Evolutionary conservation across 2,888 invertebrate genomes (phyloP).

Genomic region (Polydrusus pterygomalis): DNA sequence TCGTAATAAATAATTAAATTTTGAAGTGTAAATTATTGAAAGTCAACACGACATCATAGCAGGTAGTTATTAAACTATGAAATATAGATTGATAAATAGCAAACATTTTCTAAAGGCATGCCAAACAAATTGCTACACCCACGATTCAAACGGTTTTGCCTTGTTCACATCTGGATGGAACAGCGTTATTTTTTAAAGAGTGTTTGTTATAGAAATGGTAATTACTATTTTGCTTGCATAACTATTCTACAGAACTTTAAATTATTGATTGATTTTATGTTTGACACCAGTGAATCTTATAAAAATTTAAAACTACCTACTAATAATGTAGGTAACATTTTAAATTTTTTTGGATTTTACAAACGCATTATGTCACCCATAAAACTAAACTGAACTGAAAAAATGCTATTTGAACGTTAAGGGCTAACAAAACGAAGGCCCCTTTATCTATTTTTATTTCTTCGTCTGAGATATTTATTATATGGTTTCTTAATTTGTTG

Average conservation of each 20-base stretch:
- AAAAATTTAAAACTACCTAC: too few species aligned
- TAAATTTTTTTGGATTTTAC: too few species aligned
- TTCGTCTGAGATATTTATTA: too few species aligned
- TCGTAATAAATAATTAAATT: conserved; percentile 56
- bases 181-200: conserved; percentile 27
- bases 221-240: conserved; percentile 4
- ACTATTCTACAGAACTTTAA: too few species aligned
- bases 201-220: conserved; percentile 28
- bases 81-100: conserved; percentile 61
- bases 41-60: conserved; percentile 58
- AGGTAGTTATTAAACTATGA: conserved; percentile 59
- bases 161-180: conserved; percentile 50
- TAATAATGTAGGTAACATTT: too few species aligned
- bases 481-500: neutral
- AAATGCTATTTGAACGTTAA: too few species aligned
- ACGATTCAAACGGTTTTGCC: conserved; percentile 57
- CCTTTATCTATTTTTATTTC: too few species aligned
- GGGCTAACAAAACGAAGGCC: too few species aligned
- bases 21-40: conserved; percentile 58
- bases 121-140: conserved; percentile 60
- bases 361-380: too few species aligned
- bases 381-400: too few species aligned
- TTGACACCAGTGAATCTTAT: too few species aligned
- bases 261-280: too few species aligned
- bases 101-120: conserved; percentile 59